Evolutionary conservation across 2,888 invertebrate genomes (phyloP).

Genomic region (Bimastos eiseni): DNA sequence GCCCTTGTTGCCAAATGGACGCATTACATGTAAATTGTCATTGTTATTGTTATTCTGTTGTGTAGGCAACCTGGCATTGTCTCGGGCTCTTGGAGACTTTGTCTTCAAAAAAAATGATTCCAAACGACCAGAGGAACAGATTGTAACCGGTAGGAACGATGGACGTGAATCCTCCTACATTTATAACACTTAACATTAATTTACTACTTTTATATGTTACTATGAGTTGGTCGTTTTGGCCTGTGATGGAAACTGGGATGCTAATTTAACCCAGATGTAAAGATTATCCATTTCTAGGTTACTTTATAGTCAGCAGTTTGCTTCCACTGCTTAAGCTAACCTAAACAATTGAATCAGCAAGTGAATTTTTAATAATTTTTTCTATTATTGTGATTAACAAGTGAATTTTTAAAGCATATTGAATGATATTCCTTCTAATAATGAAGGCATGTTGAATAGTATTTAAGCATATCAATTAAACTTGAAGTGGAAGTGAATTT

Average conservation of each 20-base stretch:
- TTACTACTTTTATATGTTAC: too few relatives aligned
- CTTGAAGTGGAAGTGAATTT: background rate
- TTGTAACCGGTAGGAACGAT: slow-evolving; percentile 79
- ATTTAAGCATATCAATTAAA: background rate
- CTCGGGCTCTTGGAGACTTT: slow-evolving; percentile 94
- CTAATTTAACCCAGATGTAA: slow-evolving; percentile 58
- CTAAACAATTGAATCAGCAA: too few relatives aligned
- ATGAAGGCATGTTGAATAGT: too few relatives aligned
- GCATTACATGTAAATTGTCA: background rate
- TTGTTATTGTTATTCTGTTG: background rate
- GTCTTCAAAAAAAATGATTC: slow-evolving; percentile 88
- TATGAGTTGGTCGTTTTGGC: slow-evolving; percentile 96
- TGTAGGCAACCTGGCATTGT: slow-evolving; percentile 82
- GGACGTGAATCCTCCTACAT: background rate
- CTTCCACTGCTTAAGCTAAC: too few relatives aligned
- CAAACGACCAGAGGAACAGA: slow-evolving; percentile 87
- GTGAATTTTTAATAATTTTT: background rate
- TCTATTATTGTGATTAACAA: background rate
- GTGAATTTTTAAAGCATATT: background rate
- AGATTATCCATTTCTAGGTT: too few relatives aligned
- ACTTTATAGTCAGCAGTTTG: too few relatives aligned
- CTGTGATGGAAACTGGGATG: slow-evolving; percentile 99
- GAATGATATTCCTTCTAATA: background rate
- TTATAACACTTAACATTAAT: background rate
- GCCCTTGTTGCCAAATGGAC: too few relatives aligned